Evolutionary conservation across 1,140 invertebrate genomes (phyloP).

Genomic region (Nomia melanderi): DNA sequence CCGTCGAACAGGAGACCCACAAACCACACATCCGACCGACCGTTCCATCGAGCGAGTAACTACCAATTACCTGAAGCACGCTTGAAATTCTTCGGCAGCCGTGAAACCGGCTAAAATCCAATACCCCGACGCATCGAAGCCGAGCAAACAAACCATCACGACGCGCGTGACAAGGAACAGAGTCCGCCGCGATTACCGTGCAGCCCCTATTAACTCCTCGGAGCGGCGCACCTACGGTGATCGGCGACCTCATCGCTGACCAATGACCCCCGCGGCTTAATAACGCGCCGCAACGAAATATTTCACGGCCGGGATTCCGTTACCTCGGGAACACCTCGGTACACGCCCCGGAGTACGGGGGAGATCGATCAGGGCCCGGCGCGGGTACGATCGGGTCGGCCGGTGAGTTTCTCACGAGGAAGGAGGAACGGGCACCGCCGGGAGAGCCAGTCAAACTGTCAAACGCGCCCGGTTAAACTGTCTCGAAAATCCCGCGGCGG

Average conservation of each 20-base stretch:
- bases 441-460: slow-evolving; percentile 18
- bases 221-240: no score
- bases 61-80: no score
- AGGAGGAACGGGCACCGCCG: no score
- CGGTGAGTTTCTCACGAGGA: slow-evolving; percentile 33
- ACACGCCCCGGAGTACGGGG: not conserved
- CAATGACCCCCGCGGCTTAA: not conserved
- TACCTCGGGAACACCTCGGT: slow-evolving; percentile 34
- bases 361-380: not conserved
- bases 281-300: slow-evolving; percentile 15
- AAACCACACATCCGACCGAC: no score
- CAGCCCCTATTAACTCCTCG: not conserved
- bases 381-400: not conserved
- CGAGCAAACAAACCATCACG: no score
- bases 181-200: no score
- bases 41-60: no score
- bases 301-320: slow-evolving; percentile 39
- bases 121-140: no score
- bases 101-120: no score
- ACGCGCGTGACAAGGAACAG: no score
- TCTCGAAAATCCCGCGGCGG: not conserved
- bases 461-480: not conserved
- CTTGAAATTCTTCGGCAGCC: no score
- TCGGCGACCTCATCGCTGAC: not conserved
- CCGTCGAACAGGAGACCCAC: no score